Evolutionary conservation across 1,140 invertebrate genomes (phyloP).

Genomic region (Drosophila asahinai): DNA sequence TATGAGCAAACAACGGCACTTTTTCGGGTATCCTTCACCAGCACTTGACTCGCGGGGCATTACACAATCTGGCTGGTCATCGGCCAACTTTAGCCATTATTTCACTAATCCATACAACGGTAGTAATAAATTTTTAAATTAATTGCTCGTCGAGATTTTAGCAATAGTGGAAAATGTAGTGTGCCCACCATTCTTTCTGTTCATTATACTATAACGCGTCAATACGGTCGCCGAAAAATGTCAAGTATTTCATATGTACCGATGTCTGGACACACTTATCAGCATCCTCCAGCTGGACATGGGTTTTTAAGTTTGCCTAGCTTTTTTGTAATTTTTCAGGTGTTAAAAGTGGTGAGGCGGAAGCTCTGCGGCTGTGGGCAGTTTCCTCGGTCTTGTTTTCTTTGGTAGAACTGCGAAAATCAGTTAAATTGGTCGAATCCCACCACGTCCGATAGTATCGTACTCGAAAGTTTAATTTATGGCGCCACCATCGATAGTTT

Average conservation of each 20-base stretch:
- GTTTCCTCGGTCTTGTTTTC: neutral
- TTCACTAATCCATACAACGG: neutral
- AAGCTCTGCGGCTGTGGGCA: too few species aligned
- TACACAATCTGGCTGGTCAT: constrained; percentile 23
- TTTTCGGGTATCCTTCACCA: neutral
- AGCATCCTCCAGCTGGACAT: too few species aligned
- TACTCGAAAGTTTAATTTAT: neutral
- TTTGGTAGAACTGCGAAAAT: neutral
- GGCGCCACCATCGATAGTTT: neutral
- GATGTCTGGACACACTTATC: neutral
- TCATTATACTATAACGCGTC: neutral
- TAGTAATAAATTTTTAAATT: constrained; percentile 9
- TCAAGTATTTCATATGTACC: too few species aligned
- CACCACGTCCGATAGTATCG: neutral
- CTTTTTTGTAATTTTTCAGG: neutral
- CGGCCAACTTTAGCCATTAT: constrained; percentile 15
- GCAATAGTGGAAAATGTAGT: constrained; percentile 8
- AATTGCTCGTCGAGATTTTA: constrained; percentile 9
- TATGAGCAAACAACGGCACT: constrained; percentile 25
- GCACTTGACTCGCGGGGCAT: constrained; percentile 8
- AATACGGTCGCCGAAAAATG: too few species aligned
- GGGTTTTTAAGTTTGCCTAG: neutral
- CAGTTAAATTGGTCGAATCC: neutral
- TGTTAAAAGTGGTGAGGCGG: too few species aligned
- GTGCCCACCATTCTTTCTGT: neutral